These are phyloP conservation scores for Mythimna lalbum DNA, from an alignment of 2,888 invertebrate species.

Conservation along the genomic window DNA sequence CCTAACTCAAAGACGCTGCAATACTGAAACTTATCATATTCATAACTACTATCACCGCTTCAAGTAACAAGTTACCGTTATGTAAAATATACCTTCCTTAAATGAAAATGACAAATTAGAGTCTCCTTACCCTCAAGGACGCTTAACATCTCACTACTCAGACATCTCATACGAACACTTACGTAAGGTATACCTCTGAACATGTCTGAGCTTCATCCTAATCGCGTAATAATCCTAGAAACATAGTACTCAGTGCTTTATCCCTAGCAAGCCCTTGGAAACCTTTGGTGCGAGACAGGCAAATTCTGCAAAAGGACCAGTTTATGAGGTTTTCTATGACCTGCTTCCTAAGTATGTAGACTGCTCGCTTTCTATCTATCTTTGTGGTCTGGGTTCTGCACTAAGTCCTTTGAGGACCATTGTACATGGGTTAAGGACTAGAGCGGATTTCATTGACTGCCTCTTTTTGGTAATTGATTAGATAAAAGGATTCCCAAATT, in stretches of 20 bases:
- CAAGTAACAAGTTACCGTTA: not conserved
- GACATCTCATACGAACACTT: slow-evolving; percentile 36
- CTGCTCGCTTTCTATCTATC: too few relatives aligned
- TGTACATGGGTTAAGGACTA: too few relatives aligned
- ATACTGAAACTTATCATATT: not conserved
- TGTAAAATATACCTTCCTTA: not conserved
- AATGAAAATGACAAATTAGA: slow-evolving; percentile 19
- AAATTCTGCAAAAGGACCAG: slow-evolving; percentile 37
- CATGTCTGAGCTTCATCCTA: slow-evolving; percentile 53
- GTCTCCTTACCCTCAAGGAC: not conserved
- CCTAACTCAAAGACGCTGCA: not conserved
- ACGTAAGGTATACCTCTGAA: slow-evolving; percentile 43
- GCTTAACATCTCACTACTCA: slow-evolving; percentile 19
- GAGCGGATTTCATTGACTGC: too few relatives aligned
- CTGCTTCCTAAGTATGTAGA: too few relatives aligned
- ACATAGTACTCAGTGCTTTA: slow-evolving; percentile 56
- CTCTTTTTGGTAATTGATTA: too few relatives aligned
- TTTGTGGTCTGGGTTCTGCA: too few relatives aligned
- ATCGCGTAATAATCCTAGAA: slow-evolving; percentile 62
- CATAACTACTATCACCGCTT: not conserved
- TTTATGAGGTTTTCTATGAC: not conserved
- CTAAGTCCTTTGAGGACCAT: too few relatives aligned
- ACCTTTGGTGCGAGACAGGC: slow-evolving; percentile 20
- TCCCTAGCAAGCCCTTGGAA: slow-evolving; percentile 35
- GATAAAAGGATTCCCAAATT: too few relatives aligned